Conservation (phyloP, 2,797 vertebrate species). For the Thamnophis elegans region DNA sequence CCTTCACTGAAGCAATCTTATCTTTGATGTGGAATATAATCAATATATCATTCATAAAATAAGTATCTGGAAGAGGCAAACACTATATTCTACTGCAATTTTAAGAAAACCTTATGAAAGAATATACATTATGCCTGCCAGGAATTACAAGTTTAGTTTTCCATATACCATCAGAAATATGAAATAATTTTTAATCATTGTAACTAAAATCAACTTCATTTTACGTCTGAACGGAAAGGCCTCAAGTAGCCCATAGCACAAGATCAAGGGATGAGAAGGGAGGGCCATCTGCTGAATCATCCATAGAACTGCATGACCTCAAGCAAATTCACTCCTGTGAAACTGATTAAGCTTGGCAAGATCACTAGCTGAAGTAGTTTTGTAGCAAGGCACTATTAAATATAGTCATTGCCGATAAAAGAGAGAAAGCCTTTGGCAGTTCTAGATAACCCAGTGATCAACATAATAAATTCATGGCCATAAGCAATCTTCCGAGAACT, state of each 20-base stretch:
- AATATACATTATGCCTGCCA: conserved; percentile 52
- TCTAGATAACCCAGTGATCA: conserved; percentile 12
- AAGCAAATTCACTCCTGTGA: neutral
- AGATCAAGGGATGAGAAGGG: conserved; percentile 55
- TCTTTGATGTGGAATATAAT: conserved; percentile 6
- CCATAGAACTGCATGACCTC: conserved; percentile 37
- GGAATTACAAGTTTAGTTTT: conserved; percentile 14
- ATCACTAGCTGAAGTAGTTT: conserved; percentile 12
- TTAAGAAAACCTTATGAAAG: conserved; percentile 41
- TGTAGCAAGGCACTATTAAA: neutral
- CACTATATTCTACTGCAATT: conserved; percentile 49
- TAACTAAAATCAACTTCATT: conserved; percentile 44
- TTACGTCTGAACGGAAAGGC: conserved; percentile 54
- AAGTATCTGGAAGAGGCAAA: conserved; percentile 49
- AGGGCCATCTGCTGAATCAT: conserved; percentile 65
- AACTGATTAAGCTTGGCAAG: conserved; percentile 8
- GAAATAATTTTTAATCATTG: conserved; percentile 43
- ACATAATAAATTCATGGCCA: neutral
- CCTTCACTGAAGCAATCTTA: conserved; percentile 20
- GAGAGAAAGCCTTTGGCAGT: neutral
- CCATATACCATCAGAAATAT: conserved; percentile 43
- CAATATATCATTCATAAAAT: conserved; percentile 46
- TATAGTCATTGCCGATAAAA: neutral
- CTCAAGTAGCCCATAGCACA: conserved; percentile 39
- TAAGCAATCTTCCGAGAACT: conserved; percentile 17